phyloP scores from a whole-genome alignment of 2,888 invertebrate genomes.

The Phalera bucephala region DNA sequence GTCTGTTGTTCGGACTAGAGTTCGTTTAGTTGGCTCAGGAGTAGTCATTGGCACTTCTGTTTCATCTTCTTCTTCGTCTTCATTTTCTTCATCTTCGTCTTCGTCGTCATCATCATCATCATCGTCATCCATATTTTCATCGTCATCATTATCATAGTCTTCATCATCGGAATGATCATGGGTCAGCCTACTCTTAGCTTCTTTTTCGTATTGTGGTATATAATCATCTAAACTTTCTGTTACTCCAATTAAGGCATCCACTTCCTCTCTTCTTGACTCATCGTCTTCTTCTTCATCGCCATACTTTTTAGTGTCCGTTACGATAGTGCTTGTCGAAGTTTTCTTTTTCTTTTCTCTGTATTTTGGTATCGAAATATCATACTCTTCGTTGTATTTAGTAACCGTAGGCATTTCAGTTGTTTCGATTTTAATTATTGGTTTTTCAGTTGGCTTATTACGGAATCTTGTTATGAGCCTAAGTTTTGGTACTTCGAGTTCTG shows the following conservation, averaged over 20 bases:
- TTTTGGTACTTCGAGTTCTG: slow-evolving; percentile 39
- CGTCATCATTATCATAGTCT: slow-evolving; percentile 26
- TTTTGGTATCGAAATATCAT: slow-evolving; percentile 38
- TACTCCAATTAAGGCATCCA: slow-evolving; percentile 66
- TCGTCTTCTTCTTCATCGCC: slow-evolving; percentile 59
- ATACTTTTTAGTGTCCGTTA: slow-evolving; percentile 71
- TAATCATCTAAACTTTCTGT: slow-evolving; percentile 67
- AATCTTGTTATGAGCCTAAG: slow-evolving; percentile 62
- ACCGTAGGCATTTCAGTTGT: slow-evolving; percentile 7
- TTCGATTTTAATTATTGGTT: slow-evolving; percentile 16
- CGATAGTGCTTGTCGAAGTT: slow-evolving; percentile 63
- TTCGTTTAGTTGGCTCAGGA: slow-evolving; percentile 58
- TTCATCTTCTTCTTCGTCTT: slow-evolving; percentile 21
- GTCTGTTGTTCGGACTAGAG: slow-evolving; percentile 52
- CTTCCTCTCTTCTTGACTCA: slow-evolving; percentile 59
- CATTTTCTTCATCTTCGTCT: slow-evolving; percentile 32
- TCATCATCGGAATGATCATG: slow-evolving; percentile 21
- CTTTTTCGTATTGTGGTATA: slow-evolving; percentile 63
- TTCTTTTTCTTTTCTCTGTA: slow-evolving; percentile 72
- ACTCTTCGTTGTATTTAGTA: slow-evolving; percentile 15
- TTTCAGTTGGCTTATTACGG: slow-evolving; percentile 37
- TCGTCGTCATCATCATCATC: slow-evolving; percentile 30
- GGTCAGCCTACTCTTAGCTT: slow-evolving; percentile 30
- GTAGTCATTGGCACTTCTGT: slow-evolving; percentile 38
- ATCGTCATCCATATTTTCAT: slow-evolving; percentile 30